phyloP scores from a whole-genome alignment of 2,797 vertebrate genomes.

The Columba guinea region DNA sequence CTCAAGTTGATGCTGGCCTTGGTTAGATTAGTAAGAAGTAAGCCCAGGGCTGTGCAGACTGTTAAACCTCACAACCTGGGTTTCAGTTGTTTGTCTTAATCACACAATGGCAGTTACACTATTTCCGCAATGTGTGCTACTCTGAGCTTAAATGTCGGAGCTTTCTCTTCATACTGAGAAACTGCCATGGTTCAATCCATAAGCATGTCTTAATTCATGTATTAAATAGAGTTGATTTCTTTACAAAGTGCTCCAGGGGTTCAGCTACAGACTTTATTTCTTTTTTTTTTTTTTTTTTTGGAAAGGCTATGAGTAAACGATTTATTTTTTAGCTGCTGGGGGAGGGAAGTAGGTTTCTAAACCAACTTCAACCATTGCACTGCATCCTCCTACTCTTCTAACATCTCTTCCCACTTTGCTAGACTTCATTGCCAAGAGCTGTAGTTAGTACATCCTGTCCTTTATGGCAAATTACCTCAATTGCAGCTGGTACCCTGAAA shows the following conservation, averaged over 20 bases:
- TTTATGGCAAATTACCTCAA: background rate
- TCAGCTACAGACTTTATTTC: background rate
- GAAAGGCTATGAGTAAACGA: background rate
- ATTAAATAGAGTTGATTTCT: background rate
- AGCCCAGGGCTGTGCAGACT: background rate
- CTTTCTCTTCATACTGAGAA: background rate
- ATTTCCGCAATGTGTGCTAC: background rate
- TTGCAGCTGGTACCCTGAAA: background rate
- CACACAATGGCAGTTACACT: background rate
- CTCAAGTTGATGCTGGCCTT: background rate
- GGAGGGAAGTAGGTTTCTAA: constrained; percentile 20
- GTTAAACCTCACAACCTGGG: background rate
- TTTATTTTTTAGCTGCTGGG: background rate
- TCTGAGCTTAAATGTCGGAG: fast-evolving
- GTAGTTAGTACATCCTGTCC: background rate
- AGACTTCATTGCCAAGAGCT: background rate
- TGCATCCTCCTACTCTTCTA: background rate
- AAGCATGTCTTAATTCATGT: background rate
- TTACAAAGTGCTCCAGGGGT: background rate
- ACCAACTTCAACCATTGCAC: background rate
- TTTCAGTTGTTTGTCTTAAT: background rate
- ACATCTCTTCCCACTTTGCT: background rate
- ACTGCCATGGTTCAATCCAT: background rate
- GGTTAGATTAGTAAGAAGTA: background rate
- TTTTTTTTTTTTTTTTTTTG: background rate